Evolutionary conservation across 1,140 invertebrate species (phyloP).

Genomic region (Battus philenor): DNA sequence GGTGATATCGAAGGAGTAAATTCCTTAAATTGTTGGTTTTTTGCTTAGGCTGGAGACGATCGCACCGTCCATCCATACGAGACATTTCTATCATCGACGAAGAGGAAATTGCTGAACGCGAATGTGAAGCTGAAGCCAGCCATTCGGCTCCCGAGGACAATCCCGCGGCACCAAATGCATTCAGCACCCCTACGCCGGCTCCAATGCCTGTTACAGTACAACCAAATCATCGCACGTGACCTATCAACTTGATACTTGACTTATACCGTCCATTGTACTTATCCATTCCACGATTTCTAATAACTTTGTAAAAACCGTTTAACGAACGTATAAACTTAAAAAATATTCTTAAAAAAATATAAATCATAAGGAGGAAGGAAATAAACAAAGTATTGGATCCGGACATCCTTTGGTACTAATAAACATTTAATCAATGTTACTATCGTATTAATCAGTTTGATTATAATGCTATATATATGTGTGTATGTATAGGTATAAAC

Average conservation of each 20-base stretch:
- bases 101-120: conserved; percentile 73
- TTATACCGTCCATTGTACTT: conserved; percentile 14
- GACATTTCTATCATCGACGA: conserved; percentile 90
- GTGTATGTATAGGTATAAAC: too few species aligned
- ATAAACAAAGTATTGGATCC: background rate
- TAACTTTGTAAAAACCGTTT: background rate
- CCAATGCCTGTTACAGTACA: conserved; percentile 59
- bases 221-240: conserved; percentile 45
- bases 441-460: background rate
- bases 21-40: too few species aligned
- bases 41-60: conserved; percentile 80
- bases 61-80: conserved; percentile 85
- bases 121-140: conserved; percentile 41
- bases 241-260: background rate
- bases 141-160: conserved; percentile 24
- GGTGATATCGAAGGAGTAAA: too few species aligned
- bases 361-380: background rate
- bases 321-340: background rate
- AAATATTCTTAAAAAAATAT: background rate
- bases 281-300: conserved; percentile 11
- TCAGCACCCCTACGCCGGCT: conserved; percentile 48
- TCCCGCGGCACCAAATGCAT: conserved; percentile 30
- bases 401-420: background rate
- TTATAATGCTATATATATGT: background rate
- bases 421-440: background rate